Evolutionary conservation across 2,888 invertebrate species (phyloP).

Genomic region (Agrochola litura): DNA sequence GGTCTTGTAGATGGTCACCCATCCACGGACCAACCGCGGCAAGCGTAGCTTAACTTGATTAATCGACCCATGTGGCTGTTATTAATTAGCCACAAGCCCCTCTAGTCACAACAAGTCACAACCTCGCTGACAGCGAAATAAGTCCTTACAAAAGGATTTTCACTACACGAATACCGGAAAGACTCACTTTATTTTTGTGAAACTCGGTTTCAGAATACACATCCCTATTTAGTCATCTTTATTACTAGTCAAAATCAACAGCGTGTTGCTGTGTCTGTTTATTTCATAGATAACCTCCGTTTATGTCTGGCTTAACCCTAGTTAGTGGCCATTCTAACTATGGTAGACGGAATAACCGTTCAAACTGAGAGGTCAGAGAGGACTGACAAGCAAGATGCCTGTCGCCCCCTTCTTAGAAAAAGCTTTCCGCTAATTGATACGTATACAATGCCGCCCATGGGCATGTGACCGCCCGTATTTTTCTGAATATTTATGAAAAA

Average conservation of each 20-base stretch:
- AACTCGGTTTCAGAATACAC: no score
- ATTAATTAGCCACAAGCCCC: no score
- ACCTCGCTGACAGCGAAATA: neutral
- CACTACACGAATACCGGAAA: neutral
- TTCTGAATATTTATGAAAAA: no score
- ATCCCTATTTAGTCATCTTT: no score
- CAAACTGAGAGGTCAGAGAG: neutral
- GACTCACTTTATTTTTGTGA: neutral
- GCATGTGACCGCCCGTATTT: no score
- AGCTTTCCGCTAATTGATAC: neutral
- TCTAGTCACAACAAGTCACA: conserved; percentile 58
- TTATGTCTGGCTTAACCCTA: neutral
- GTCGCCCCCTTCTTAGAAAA: neutral
- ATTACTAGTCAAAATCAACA: neutral
- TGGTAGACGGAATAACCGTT: neutral
- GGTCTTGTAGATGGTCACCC: no score
- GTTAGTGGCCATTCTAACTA: neutral
- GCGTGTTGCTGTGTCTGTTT: neutral
- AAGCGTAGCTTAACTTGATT: no score
- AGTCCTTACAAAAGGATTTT: neutral
- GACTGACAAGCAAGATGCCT: neutral
- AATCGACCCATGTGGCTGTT: no score
- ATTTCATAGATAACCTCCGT: neutral
- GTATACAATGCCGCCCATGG: no score
- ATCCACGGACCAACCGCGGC: no score